A percentile compares a stretch with the other conserved stretches of the same genome.
These are phyloP conservation scores for Amblyjoppa fuscipennis DNA, from an alignment of 2,888 invertebrate genomes.

Conservation along the genomic window DNA sequence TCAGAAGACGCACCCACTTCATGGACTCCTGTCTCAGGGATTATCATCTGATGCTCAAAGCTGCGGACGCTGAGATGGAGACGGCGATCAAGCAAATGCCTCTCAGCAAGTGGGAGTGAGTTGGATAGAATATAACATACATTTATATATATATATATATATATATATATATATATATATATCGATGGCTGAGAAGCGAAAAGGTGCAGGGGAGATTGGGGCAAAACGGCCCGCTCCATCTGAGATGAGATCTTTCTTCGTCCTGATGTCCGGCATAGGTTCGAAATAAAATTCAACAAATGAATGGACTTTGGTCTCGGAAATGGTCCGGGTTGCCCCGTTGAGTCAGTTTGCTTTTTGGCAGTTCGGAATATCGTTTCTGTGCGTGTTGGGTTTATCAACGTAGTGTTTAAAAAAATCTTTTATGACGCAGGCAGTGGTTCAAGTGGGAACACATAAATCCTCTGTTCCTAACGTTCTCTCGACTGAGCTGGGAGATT, in stretches of 20 bases:
- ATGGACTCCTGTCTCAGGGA: slow-evolving; percentile 90
- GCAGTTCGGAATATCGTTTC: too few relatives aligned
- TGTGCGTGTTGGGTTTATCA: neutral
- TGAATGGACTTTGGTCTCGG: too few relatives aligned
- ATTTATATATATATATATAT: neutral
- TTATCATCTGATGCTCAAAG: slow-evolving; percentile 89
- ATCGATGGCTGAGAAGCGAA: neutral
- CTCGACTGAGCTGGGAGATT: slow-evolving; percentile 89
- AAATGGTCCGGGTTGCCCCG: too few relatives aligned
- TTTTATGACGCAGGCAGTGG: slow-evolving; percentile 88
- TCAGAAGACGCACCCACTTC: slow-evolving; percentile 87
- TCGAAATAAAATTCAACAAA: too few relatives aligned
- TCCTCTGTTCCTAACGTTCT: slow-evolving; percentile 89
- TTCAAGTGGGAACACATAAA: slow-evolving; percentile 88
- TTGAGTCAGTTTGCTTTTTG: too few relatives aligned
- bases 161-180: neutral
- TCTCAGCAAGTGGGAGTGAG: slow-evolving; percentile 92
- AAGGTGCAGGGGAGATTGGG: neutral
- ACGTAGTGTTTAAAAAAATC: neutral
- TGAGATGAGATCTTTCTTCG: neutral
- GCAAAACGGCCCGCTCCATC: neutral
- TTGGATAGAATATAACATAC: slow-evolving; percentile 51
- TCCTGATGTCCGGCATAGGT: too few relatives aligned
- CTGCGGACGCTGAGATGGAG: slow-evolving; percentile 92
- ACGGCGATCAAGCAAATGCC: slow-evolving; percentile 94